Evolutionary conservation across 2,797 vertebrate genomes (phyloP), one percentile per base, ranked within the genome.

Genomic region (Fistularia tabacaria): DNA sequence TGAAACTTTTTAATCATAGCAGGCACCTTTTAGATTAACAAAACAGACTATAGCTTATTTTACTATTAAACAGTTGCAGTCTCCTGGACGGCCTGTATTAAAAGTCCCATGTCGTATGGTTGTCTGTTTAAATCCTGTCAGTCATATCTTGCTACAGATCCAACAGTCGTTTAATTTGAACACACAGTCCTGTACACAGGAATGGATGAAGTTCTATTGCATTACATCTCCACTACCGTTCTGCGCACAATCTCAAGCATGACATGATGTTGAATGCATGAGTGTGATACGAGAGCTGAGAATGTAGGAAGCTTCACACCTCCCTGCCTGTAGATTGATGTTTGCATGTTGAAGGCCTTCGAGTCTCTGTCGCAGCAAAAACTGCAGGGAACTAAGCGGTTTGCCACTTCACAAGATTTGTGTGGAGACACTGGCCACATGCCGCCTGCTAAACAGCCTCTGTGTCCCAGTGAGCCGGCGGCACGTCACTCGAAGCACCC

Each of bases 1-100:
- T 59, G 56, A 72, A 65, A 66, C 57, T 51, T 64, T 38, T 64
- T 38, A 10, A 55, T 70, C 53, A 0, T 36, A 36, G 47, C 62
- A 82, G 85, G 82, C 80, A 87, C 79, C 70, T 54, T 71, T 58
- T 54, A 49, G 59, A 71, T 66, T 59, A 75, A 64, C 46, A 52
- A 59, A 64, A 64, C 10, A 37, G 44, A 61, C 57, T 43, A 46
- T 69, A 83, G 80, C 75, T 81, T 79, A 84, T 84, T 58, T 25
- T 25, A 25, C 5, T 25, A 25, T 25, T 25, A 25, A 25, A 25
- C 25, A 25, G 25, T 25, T 25, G 25, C 25, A 25, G 25, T 25
- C 25, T 25, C 25, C 25, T 25, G 25, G 25, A 25, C 25, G 25
- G 25, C 25, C 25, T 25, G 76, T 51, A 59, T 5, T 69, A 41